Conservation (phyloP, 2,888 invertebrate genomes). For the Dicroscelio sp. region DNA sequence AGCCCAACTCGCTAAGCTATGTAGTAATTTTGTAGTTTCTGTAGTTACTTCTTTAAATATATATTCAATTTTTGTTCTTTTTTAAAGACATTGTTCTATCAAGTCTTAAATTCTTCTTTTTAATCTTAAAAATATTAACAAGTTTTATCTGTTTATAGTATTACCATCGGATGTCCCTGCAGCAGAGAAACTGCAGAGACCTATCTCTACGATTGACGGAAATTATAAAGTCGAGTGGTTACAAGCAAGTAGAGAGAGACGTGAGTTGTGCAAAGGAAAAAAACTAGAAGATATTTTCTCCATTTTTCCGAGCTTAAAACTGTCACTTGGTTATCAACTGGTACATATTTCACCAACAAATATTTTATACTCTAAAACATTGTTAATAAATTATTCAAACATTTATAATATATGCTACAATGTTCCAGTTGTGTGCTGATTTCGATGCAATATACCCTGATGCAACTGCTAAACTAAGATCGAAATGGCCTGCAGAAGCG, state of each 20-base stretch:
- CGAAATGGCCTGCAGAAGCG: conserved; percentile 25
- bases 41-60: too few relatives aligned
- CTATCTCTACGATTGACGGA: not conserved
- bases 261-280: conserved; percentile 12
- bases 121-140: too few relatives aligned
- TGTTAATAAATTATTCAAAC: not conserved
- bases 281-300: conserved; percentile 10
- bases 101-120: too few relatives aligned
- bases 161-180: not conserved
- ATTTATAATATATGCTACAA: not conserved
- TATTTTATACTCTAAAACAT: too few relatives aligned
- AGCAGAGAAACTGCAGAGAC: not conserved
- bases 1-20: too few relatives aligned
- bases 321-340: conserved; percentile 39
- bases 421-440: conserved; percentile 18
- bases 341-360: too few relatives aligned
- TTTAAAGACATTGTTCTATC: too few relatives aligned
- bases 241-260: not conserved
- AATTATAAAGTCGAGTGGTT: not conserved
- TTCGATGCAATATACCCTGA: conserved; percentile 1
- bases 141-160: too few relatives aligned
- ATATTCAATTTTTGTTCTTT: too few relatives aligned
- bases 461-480: not conserved
- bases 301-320: conserved; percentile 21
- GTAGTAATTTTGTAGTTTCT: too few relatives aligned